phyloP scores from a whole-genome alignment of 2,113 vertebrate genomes.

The Perca fluviatilis region DNA sequence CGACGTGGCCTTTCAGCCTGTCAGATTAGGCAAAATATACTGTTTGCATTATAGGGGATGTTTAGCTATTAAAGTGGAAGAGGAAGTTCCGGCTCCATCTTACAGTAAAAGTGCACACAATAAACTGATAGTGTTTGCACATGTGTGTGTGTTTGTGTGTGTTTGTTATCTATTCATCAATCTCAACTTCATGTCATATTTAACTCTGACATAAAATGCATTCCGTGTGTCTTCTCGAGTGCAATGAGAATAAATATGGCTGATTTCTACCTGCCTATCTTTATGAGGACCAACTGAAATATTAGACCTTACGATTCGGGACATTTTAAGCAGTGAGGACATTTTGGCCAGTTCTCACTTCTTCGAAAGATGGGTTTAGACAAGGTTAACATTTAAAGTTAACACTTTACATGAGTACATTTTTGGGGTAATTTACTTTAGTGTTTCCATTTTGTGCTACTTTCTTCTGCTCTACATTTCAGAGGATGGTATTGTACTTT shows the following conservation, averaged over 20 bases:
- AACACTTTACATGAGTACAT: background rate
- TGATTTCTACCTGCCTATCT: background rate
- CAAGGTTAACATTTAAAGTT: background rate
- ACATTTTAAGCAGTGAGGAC: background rate
- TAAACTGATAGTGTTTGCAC: conserved; percentile 1
- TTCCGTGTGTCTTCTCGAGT: background rate
- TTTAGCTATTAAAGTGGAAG: conserved; percentile 40
- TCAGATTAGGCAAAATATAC: conserved; percentile 25
- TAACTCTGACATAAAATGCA: background rate
- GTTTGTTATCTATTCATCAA: conserved; percentile 25
- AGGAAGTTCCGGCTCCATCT: conserved; percentile 39
- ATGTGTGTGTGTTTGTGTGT: background rate
- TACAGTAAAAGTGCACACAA: conserved; percentile 5
- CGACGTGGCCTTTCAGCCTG: conserved; percentile 28
- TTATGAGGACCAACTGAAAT: background rate
- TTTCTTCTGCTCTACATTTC: background rate
- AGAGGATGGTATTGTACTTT: too few species aligned
- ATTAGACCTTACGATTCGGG: background rate
- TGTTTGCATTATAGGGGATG: conserved; percentile 57
- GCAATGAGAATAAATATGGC: background rate
- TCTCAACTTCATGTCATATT: conserved; percentile 10
- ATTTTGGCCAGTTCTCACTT: background rate
- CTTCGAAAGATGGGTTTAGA: background rate
- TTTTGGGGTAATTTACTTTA: background rate
- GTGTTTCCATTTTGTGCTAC: background rate